Evolutionary conservation across 2,113 vertebrate species (phyloP).

Genomic region (Galbula dea): DNA sequence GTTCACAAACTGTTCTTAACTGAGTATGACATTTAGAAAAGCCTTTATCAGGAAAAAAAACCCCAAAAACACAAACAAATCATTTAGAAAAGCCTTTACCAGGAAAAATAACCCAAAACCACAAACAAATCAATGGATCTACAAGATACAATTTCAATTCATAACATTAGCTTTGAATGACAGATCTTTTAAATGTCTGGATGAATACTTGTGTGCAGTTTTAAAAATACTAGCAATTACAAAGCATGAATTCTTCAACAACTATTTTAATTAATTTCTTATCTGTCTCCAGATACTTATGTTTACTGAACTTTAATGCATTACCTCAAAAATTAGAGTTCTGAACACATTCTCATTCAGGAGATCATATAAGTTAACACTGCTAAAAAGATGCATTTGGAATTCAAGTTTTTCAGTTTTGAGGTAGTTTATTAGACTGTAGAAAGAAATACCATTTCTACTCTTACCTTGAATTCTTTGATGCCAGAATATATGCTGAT

Average conservation of each 20-base stretch:
- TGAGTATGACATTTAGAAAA: not conserved
- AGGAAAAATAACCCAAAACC: too few relatives aligned
- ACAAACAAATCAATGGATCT: too few relatives aligned
- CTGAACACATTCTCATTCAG: not conserved
- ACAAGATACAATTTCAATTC: not conserved
- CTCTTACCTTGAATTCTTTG: slow-evolving; percentile 91
- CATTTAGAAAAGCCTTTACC: not conserved
- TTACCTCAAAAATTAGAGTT: not conserved
- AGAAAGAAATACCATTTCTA: not conserved
- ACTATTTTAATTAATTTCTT: not conserved
- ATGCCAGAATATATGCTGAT: slow-evolving; percentile 89
- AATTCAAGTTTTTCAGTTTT: not conserved
- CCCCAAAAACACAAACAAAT: too few relatives aligned
- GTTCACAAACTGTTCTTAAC: not conserved
- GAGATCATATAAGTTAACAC: not conserved
- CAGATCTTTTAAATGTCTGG: not conserved
- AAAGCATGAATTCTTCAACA: not conserved
- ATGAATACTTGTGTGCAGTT: not conserved
- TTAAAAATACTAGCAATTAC: not conserved
- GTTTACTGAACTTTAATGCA: not conserved
- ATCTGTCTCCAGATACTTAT: not conserved
- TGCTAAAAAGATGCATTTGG: not conserved
- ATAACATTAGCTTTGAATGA: not conserved
- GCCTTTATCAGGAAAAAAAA: not conserved
- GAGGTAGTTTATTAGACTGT: not conserved